These are phyloP conservation scores for Neoitamus cyanurus DNA, from an alignment of 2,888 invertebrate species.

Conservation along the genomic window DNA sequence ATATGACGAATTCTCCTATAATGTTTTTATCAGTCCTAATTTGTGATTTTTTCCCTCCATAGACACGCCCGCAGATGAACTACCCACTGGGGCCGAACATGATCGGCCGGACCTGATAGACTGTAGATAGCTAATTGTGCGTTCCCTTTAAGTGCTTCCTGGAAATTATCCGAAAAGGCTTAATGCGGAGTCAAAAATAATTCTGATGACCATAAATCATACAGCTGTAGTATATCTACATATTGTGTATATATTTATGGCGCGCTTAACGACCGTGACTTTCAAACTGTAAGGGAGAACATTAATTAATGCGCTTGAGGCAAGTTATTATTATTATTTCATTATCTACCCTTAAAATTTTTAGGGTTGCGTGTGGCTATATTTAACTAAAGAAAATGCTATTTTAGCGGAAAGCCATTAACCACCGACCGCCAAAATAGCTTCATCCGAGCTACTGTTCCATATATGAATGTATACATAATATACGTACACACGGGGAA, in stretches of 20 bases:
- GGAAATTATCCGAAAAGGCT: neutral
- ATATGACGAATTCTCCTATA: no score
- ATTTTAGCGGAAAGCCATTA: neutral
- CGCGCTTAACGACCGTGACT: slow-evolving; percentile 8
- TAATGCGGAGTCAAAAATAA: slow-evolving; percentile 12
- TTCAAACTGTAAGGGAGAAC: neutral
- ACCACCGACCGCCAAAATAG: neutral
- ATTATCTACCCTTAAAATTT: neutral
- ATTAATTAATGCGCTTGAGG: slow-evolving; percentile 10
- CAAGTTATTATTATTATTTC: neutral
- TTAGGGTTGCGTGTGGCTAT: slow-evolving; percentile 21
- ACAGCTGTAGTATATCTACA: neutral
- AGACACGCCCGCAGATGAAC: no score
- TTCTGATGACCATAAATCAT: neutral
- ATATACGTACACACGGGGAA: no score
- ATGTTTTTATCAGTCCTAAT: no score
- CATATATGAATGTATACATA: neutral
- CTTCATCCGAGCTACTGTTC: neutral
- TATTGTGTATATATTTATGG: neutral
- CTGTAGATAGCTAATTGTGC: neutral
- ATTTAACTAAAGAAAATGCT: neutral
- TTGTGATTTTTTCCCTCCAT: no score
- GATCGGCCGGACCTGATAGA: no score
- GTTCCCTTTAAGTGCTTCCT: neutral
- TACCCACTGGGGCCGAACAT: no score